These are phyloP conservation scores for Latrodectus geometricus DNA, from an alignment of 1,140 invertebrate species.

Conservation along the genomic window DNA sequence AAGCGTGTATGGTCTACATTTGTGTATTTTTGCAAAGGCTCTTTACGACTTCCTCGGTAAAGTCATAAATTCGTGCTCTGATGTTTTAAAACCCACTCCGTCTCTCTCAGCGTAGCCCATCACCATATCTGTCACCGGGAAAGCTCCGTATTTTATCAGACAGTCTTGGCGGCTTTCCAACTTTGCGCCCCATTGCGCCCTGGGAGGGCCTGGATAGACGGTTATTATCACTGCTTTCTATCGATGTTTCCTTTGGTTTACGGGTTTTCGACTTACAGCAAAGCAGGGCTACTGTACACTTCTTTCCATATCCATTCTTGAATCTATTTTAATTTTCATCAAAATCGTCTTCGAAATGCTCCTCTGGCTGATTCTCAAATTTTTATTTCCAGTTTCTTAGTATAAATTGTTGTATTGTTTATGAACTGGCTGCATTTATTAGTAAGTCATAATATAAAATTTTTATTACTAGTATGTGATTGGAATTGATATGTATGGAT, in stretches of 20 bases:
- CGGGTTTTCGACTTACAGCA: neutral
- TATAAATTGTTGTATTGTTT: too few relatives aligned
- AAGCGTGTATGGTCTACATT: neutral
- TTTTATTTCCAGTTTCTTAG: too few relatives aligned
- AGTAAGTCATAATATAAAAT: too few relatives aligned
- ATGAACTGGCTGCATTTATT: too few relatives aligned
- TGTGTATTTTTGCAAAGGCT: conserved; percentile 24
- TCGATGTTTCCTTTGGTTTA: conserved; percentile 11
- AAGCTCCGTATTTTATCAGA: conserved; percentile 55
- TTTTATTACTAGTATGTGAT: too few relatives aligned
- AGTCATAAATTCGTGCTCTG: conserved; percentile 57
- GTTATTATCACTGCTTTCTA: conserved; percentile 43
- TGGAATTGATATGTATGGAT: too few relatives aligned
- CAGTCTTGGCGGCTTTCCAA: conserved; percentile 42
- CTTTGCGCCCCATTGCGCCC: conserved; percentile 51
- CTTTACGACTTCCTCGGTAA: conserved; percentile 55
- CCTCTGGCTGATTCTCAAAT: too few relatives aligned
- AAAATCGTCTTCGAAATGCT: too few relatives aligned
- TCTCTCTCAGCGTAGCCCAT: conserved; percentile 54
- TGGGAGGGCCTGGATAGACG: neutral
- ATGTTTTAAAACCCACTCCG: conserved; percentile 54
- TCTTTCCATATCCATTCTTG: too few relatives aligned
- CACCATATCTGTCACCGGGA: conserved; percentile 57
- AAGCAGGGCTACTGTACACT: too few relatives aligned
- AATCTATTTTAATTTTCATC: too few relatives aligned